phyloP scores from a whole-genome alignment of 1,140 invertebrate genomes.

The Anthonomus grandis region DNA sequence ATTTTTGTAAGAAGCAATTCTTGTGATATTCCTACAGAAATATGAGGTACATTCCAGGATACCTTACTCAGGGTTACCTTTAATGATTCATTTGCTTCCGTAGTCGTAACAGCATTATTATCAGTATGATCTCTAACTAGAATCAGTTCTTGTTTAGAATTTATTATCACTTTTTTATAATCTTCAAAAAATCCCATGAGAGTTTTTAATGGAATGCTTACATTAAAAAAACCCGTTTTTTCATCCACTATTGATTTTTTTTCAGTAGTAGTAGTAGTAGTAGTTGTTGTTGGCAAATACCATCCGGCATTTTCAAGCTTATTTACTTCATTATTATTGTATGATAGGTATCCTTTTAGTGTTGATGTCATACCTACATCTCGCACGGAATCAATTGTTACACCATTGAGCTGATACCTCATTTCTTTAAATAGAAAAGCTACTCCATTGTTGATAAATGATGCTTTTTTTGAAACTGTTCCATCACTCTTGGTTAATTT shows the following conservation, averaged over 20 bases:
- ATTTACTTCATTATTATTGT: background rate
- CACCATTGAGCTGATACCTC: background rate
- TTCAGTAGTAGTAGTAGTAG: too few relatives aligned
- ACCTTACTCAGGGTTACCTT: background rate
- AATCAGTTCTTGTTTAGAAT: too few relatives aligned
- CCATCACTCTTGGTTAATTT: too few relatives aligned
- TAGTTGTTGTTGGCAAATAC: too few relatives aligned
- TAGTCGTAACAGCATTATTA: background rate
- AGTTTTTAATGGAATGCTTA: too few relatives aligned
- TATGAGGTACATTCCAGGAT: constrained; percentile 4
- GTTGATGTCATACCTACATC: too few relatives aligned
- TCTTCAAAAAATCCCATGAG: too few relatives aligned
- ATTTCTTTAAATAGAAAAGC: background rate
- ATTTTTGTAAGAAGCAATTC: constrained; percentile 11
- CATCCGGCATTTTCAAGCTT: constrained; percentile 12
- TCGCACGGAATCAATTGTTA: too few relatives aligned
- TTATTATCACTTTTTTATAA: too few relatives aligned
- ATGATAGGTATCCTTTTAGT: too few relatives aligned
- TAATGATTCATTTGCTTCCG: background rate
- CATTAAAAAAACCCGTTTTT: too few relatives aligned
- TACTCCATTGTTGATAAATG: background rate
- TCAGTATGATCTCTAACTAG: background rate
- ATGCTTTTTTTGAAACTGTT: background rate
- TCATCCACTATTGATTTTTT: too few relatives aligned
- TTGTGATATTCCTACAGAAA: constrained; percentile 10